Base-by-base conservation (phyloP, 2,888 invertebrate species). In the Cremastobaeus sp. region DNA sequence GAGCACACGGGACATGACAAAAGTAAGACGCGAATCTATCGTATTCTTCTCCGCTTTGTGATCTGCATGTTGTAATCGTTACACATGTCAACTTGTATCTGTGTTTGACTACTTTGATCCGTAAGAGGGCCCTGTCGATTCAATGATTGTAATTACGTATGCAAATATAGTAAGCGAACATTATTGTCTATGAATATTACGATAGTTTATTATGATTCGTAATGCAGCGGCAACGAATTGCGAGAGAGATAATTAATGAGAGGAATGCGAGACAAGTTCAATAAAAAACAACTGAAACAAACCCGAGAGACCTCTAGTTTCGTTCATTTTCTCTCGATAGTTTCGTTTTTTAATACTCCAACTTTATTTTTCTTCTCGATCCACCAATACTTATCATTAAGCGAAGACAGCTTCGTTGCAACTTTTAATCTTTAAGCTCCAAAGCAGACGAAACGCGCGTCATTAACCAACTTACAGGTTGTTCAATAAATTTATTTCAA, bases 21-120 rank as follows among this genome's bases (percentile, higher is more conserved):
- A 48, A 48, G 39, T 30, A 14, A 25, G 30, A 48, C 32, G 59
- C 41, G 45, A 69, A 64, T 17, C 12, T 69, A 80, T 77, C 79
- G 81, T 82, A 80, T 79, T 55, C 79, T 81, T 82, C 81, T 84
- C 77, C 77, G 83, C 83, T 83, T 83, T 82, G 79, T 82, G 80
- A 82, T 84, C 81, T 82, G 79, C 79, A 78, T 79, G 77, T 78
- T 74, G 78, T 80, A 81, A 81, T 74, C 64, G 74, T 79, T 71
- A 77, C 76, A 80, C 76, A 78, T 78, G 79, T 80, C 71, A 79
- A 81, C 70, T 59, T 80, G 79, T 81, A 82, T 82, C 77, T 74
- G 76, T 79, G 76, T 82, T 79, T 76, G 69, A 78, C 77, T 79
- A 78, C 78, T 81, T 74, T 76, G 76, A 81, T 66, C 77, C 57